Percentiles rank a stretch among this genome's conserved stretches.
These are phyloP conservation scores for Luperina nickerlii DNA, from an alignment of 2,888 invertebrate genomes.

Conservation along the genomic window DNA sequence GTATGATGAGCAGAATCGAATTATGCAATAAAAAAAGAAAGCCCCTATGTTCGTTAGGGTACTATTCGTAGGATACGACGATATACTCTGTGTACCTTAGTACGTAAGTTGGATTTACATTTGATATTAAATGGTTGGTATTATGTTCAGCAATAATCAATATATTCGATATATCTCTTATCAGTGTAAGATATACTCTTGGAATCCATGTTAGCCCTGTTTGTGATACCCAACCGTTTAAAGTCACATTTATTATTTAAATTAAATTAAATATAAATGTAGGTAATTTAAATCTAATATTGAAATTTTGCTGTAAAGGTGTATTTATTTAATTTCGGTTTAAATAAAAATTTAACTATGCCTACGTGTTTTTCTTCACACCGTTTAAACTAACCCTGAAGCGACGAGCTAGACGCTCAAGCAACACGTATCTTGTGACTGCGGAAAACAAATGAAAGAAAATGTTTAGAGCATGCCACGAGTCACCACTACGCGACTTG, in stretches of 20 bases:
- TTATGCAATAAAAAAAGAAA: too few species aligned
- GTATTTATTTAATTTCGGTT: constrained; percentile 88
- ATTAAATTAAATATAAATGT: constrained; percentile 74
- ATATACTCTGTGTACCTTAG: constrained; percentile 63
- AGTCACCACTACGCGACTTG: neutral
- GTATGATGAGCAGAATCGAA: too few species aligned
- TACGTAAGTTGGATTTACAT: constrained; percentile 40
- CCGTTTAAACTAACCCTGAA: neutral
- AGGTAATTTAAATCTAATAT: constrained; percentile 83
- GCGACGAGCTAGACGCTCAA: too few species aligned
- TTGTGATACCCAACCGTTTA: constrained; percentile 72
- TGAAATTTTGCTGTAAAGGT: constrained; percentile 86
- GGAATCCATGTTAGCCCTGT: constrained; percentile 54
- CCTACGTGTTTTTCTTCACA: constrained; percentile 68
- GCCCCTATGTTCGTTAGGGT: too few species aligned
- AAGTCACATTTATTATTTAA: constrained; percentile 89
- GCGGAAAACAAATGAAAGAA: neutral
- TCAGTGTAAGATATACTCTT: constrained; percentile 38
- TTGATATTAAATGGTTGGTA: constrained; percentile 46
- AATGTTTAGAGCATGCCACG: too few species aligned
- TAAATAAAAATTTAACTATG: constrained; percentile 84
- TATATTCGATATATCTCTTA: constrained; percentile 30
- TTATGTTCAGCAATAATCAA: constrained; percentile 54
- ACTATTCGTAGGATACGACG: too few species aligned
- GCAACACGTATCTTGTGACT: neutral